Conservation (phyloP, 2,113 vertebrate genomes). For the Micronycteris hirsuta region DNA sequence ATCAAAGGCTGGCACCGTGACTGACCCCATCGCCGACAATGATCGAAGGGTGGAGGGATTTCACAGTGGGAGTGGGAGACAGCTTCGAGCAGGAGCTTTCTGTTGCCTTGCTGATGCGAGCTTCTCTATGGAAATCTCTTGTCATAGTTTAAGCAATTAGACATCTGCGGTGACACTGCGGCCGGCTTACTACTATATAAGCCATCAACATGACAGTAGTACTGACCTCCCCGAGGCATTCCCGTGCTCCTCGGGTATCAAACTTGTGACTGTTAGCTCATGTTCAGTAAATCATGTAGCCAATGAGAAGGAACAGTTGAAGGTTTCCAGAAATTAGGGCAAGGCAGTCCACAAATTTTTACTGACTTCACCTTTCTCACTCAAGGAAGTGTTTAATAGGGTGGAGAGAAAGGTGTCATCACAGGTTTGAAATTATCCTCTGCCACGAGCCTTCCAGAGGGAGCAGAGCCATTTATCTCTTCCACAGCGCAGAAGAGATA, state of each 20-base stretch:
- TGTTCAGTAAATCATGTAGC: neutral
- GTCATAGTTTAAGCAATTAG: neutral
- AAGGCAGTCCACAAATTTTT: neutral
- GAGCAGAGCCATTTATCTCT: neutral
- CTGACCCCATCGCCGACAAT: neutral
- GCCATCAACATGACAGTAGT: neutral
- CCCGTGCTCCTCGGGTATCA: neutral
- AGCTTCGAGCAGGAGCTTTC: neutral
- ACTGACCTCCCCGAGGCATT: neutral
- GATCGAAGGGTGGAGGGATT: neutral
- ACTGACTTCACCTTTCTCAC: constrained; percentile 49
- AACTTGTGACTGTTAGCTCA: neutral
- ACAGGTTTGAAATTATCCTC: neutral
- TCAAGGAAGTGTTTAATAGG: neutral
- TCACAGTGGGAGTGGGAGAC: neutral
- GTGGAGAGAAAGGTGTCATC: constrained; percentile 20
- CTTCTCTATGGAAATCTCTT: neutral
- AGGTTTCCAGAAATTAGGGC: constrained; percentile 41
- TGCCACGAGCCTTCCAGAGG: neutral
- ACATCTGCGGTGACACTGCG: neutral
- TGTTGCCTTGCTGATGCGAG: neutral
- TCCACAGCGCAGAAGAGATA: too few relatives aligned
- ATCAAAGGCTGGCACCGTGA: neutral
- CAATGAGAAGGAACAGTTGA: neutral
- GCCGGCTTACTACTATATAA: neutral